Base-by-base conservation (phyloP, 1,140 invertebrate species). In the Leptopilina clavipes region DNA sequence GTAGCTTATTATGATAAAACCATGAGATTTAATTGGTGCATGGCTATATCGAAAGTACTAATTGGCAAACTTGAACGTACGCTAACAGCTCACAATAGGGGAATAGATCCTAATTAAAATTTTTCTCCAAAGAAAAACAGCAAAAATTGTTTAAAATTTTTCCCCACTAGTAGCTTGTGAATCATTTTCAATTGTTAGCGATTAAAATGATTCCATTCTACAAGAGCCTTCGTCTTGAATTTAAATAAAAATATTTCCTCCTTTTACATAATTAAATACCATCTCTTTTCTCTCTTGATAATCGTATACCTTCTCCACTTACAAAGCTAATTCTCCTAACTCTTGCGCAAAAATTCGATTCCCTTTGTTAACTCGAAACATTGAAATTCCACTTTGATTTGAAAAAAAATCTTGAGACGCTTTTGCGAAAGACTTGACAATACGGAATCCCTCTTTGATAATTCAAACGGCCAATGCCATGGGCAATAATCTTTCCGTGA, bases 11-110 rank as follows among this genome's bases (percentile, higher is more conserved):
- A 31, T 65, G 11, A 12, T 14, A n/a, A n/a, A 65, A 65, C n/a
- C n/a, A 52, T 52, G 48, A n/a, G 2, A 65, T 65, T 25, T 31
- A 65, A 37, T 65, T 37, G 59, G 22, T 65, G 59, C 59, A 65
- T 65, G 59, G 59, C 25, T 65, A 37, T 31, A 65, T n/a, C 25
- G n/a, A 22, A 65, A n/a, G 25, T 14, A 25, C 25, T 65, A 65
- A 37, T 65, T 65, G 59, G 12, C 59, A 65, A 31, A 37, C 22
- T 65, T 65, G 3, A 65, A n/a, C 59, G 22, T 65, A 25, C 25
- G 59, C 59, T n/a, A 37, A 7, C 25, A 65, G 22, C 59, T 65
- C 59, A 65, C 59, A 65, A 65, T 22, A 31, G 22, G 59, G 19
- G 59, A 65, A 31, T 65, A 9, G 18, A 17, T 59, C 25, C 25